Evolutionary conservation across 1,140 invertebrate species (phyloP), one percentile per base, ranked within the genome.

Genomic region (Diorhabda elongata): DNA sequence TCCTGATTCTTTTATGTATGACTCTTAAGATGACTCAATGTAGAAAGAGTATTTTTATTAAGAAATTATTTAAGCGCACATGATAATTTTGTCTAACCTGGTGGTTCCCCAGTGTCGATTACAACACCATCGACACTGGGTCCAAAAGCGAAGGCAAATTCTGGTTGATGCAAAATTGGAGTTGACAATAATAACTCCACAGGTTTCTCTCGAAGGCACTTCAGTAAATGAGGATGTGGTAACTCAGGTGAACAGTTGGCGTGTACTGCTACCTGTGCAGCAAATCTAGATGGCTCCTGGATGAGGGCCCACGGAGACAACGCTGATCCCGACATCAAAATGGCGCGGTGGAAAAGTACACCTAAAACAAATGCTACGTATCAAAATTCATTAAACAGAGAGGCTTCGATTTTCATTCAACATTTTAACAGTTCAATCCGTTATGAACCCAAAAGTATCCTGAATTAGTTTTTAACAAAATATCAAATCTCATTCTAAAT

Each of bases 321-420:
- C 0, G 96, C 96, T 11, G 96, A 96, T 0, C 97, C 97, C 42
- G 93, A 96, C 92, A 98, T 96, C 42, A 98, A 85, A 66, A 98
- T 90, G 4, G 94, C 94, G 73, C 95, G 90, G 80, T 97, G 94
- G 81, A 98, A 98, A 52, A 98, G 86, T 42, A 92, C 84, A 77
- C 92, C 93, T 95, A 85, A 2, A 86, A 82, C n/a, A 52, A 52
- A 52, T 26, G 1, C 26, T 26, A 26, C 26, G 26, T 26, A 26
- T 26, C 26, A 26, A 26, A 26, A 26, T 26, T 26, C 26, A 26
- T 26, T 26, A 26, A 26, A 26, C 26, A 26, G 1, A 1, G 26
- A 26, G 26, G 26, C 26, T 26, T 26, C 26, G 26, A 26, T 26
- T 26, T 26, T 26, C 26, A 26, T 26, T 26, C 1, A 26, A 26